Evolutionary conservation across 2,888 invertebrate species (phyloP).

Genomic region (Phymatocera aterrima): DNA sequence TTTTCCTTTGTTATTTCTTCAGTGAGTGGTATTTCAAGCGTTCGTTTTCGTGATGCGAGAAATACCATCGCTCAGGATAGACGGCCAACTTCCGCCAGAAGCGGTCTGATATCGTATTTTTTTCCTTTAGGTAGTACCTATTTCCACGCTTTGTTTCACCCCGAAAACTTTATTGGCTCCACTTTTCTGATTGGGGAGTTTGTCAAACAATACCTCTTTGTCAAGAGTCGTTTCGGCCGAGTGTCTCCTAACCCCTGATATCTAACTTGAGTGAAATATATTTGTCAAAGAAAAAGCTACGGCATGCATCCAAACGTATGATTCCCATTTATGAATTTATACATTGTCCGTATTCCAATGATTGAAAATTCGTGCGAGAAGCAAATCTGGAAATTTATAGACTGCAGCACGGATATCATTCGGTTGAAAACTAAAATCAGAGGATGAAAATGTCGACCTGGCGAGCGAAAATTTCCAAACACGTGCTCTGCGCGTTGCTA

Average conservation of each 20-base stretch:
- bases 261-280: neutral
- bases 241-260: conserved; percentile 14
- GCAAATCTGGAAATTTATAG: too few species aligned
- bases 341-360: too few species aligned
- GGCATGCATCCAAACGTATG: too few species aligned
- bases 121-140: neutral
- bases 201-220: neutral
- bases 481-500: conserved; percentile 11
- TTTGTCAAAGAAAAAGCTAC: neutral
- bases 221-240: neutral
- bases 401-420: neutral
- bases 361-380: too few species aligned
- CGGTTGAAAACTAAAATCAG: neutral
- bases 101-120: neutral
- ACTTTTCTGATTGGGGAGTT: neutral
- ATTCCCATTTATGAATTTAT: too few species aligned
- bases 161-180: conserved; percentile 2
- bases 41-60: conserved; percentile 17
- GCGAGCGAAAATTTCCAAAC: neutral
- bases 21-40: conserved; percentile 26
- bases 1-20: conserved; percentile 27
- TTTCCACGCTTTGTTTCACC: conserved; percentile 12
- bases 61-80: conserved; percentile 17
- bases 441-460: neutral
- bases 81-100: neutral